Evolutionary conservation across 2,113 vertebrate genomes (phyloP).

Genomic region (Ceyx melanurus): DNA sequence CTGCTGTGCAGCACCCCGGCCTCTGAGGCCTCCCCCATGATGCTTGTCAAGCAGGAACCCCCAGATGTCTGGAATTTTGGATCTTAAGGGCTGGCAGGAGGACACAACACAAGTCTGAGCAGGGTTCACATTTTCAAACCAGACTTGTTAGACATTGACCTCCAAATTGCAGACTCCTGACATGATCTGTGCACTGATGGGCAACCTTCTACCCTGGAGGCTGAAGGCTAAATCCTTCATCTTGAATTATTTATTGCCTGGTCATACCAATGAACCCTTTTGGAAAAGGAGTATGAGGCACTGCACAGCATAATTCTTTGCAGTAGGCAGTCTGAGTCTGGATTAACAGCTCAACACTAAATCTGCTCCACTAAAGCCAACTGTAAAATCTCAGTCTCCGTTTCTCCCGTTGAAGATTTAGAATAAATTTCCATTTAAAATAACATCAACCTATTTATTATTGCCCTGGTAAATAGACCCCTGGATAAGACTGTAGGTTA

Average conservation of each 20-base stretch:
- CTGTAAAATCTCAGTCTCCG: not conserved
- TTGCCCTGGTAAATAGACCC: not conserved
- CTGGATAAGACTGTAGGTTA: not conserved
- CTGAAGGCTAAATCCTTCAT: not conserved
- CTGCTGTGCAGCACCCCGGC: rapidly evolving
- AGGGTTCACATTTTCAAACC: not conserved
- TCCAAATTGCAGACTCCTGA: not conserved
- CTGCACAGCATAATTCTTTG: not conserved
- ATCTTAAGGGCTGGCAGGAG: not conserved
- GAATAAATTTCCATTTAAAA: not conserved
- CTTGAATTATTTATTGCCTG: rapidly evolving
- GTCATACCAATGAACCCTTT: not conserved
- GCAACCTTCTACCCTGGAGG: not conserved
- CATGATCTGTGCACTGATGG: rapidly evolving
- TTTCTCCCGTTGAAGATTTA: not conserved
- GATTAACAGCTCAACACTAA: not conserved
- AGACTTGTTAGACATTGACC: not conserved
- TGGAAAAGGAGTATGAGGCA: rapidly evolving
- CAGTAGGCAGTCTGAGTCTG: not conserved
- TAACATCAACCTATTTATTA: not conserved
- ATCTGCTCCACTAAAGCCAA: not conserved
- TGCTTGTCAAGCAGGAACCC: not conserved
- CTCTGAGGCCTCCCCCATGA: rapidly evolving
- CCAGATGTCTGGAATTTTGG: not conserved
- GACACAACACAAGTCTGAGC: not conserved